Evolutionary conservation across 1,140 invertebrate genomes (phyloP), one percentile per base, ranked within the genome.

Genomic region (Sinella curviseta): DNA sequence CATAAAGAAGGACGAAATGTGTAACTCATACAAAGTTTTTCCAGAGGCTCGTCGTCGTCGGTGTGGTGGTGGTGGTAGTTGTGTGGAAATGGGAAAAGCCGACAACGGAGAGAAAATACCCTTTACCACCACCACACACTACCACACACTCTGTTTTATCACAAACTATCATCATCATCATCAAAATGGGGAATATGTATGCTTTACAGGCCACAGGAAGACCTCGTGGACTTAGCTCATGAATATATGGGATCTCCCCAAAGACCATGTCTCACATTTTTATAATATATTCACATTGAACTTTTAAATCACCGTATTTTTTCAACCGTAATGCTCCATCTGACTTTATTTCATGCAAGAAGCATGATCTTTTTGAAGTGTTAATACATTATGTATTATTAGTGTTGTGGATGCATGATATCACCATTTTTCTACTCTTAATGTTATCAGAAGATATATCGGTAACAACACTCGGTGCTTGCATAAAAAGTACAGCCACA

Each of bases 281-380:
- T 60, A 60, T 60, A 60, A 60, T 60, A 60, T 60, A 60, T 60
- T 60, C 55, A 60, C 55, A 60, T 60, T 60, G 55, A 60, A 60
- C 55, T 60, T 60, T 60, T 60, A 60, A 60, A 60, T 60, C 55
- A 60, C 55, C 55, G n/a, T 14, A 24, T 60, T 14, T 14, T 14
- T 8, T 60, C 55, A n/a, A n/a, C n/a, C n/a, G n/a, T 60, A 26
- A 12, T 60, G 3, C 55, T 26, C 55, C 14, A 4, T 60, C 55
- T 60, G 55, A 24, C 8, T n/a, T 60, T 60, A 60, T 60, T 60
- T 17, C 55, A 24, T 26, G 24, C 55, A 60, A 17, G 14, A 26
- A 60, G 24, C n/a, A n/a, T n/a, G n/a, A 14, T 60, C 12, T 60
- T 60, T 26, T 60, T 60, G 14, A 60, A 60, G 55, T 60, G 55